Conservation (phyloP, 2,888 invertebrate genomes). For the Cordilura impudica region DNA sequence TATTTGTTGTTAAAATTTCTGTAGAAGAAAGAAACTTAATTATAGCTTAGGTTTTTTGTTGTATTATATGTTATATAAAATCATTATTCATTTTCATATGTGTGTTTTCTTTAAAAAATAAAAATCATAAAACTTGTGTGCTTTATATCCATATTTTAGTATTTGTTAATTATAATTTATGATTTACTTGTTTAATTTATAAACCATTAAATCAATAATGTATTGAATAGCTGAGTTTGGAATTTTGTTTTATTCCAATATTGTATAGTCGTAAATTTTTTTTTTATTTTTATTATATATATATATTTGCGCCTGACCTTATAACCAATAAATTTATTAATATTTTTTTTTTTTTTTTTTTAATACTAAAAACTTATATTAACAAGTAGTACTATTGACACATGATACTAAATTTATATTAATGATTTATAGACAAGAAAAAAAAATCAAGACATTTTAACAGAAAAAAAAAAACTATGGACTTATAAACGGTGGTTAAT, state of each 20-base stretch:
- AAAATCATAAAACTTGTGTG: neutral
- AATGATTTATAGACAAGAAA: slow-evolving; percentile 45
- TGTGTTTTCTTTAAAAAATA: neutral
- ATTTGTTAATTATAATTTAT: slow-evolving; percentile 28
- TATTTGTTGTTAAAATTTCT: neutral
- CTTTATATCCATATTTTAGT: neutral
- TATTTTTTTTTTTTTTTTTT: slow-evolving; percentile 20
- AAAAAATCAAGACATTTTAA: slow-evolving; percentile 1
- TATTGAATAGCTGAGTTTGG: slow-evolving; percentile 13
- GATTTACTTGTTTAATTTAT: slow-evolving; percentile 44
- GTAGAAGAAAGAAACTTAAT: neutral
- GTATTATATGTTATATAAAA: neutral
- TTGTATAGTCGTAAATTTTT: neutral
- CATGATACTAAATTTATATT: slow-evolving; percentile 29
- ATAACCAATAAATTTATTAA: slow-evolving; percentile 58
- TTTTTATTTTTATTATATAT: neutral
- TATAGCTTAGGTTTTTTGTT: neutral
- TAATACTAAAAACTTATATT: slow-evolving; percentile 33
- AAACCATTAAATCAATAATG: slow-evolving; percentile 36
- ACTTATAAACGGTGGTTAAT: neutral
- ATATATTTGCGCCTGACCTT: slow-evolving; percentile 46
- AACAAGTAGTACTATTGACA: slow-evolving; percentile 35
- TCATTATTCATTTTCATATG: neutral
- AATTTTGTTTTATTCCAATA: slow-evolving; percentile 26
- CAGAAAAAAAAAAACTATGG: neutral